Base-by-base conservation (phyloP, 2,888 invertebrate species). In the Pammene fasciana region DNA sequence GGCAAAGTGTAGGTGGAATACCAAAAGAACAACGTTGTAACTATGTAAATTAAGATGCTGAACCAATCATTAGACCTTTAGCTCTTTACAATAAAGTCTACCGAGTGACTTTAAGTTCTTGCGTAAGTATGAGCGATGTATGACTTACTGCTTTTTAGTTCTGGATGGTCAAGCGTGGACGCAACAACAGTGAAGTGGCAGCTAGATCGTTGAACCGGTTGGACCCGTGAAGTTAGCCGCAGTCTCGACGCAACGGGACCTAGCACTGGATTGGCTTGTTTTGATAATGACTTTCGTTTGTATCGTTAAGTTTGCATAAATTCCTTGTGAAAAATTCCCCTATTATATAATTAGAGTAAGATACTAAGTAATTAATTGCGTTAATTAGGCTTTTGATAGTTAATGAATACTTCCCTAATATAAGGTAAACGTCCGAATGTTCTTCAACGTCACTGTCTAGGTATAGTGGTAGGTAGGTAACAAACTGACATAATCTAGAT, bases 161-260 rank as follows among this genome's bases (percentile, higher is more conserved):
- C 50, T 52, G 18, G 26, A 0, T 9, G 45, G 14, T 2, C 0
- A 45, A 45, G 13, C n/a, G 62, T 41, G 52, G 48, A 64, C 54
- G 41, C 50, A 48, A 54, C 70, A 71, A 75, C 62, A 52, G 62
- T 61, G 52, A 55, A 65, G 43, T 55, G 55, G 67, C 48, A 18
- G 64, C 65, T 67, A 74, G 79, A 62, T 79, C 79, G 75, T 71
- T 78, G 79, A 81, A 76, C 80, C 73, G 74, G 74, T 76, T 68
- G 67, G 26, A 26, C 10, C 62, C 65, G 50, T 75, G 79, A 78
- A 79, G 78, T 78, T 73, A 75, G 77, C 16, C 13, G 57, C 76
- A 46, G 67, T 43, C 41, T 43, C 14, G 46, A 36, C 16, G 50
- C 50, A 67, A 68, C 56, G 65, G 61, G 55, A 62, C 56, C 59